Evolutionary conservation across 2,113 vertebrate genomes (phyloP).

Genomic region (Muscicapa adusta): DNA sequence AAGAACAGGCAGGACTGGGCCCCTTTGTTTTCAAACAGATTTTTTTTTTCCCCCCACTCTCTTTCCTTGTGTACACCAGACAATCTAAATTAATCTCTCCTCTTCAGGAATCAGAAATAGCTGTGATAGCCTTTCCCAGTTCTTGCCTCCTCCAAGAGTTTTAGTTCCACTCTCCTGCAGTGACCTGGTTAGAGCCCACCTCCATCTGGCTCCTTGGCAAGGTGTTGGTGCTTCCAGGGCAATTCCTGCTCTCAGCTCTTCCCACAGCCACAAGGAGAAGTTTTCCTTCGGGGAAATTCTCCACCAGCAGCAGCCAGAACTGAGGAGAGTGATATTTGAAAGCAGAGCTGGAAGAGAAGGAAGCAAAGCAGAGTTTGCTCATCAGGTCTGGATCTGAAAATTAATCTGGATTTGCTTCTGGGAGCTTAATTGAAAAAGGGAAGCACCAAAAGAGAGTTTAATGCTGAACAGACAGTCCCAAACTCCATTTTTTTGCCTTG

Average conservation of each 20-base stretch:
- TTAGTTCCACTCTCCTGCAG: neutral
- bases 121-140: neutral
- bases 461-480: neutral
- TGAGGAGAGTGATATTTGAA: neutral
- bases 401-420: neutral
- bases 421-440: neutral
- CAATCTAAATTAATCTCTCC: neutral
- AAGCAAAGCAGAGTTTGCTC: neutral
- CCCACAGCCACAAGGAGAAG: neutral
- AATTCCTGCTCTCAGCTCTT: neutral
- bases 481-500: neutral
- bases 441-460: neutral
- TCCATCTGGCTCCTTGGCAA: conserved; percentile 27
- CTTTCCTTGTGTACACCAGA: neutral
- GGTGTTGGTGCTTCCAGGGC: neutral
- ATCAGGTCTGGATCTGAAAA: neutral
- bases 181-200: neutral
- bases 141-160: neutral
- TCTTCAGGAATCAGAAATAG: neutral
- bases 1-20: neutral
- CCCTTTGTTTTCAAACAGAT: neutral
- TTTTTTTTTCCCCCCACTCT: neutral
- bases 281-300: neutral
- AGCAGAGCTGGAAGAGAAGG: neutral
- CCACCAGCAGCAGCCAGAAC: neutral